Base-by-base conservation (phyloP, 2,797 vertebrate genomes). In the Todus mexicanus region DNA sequence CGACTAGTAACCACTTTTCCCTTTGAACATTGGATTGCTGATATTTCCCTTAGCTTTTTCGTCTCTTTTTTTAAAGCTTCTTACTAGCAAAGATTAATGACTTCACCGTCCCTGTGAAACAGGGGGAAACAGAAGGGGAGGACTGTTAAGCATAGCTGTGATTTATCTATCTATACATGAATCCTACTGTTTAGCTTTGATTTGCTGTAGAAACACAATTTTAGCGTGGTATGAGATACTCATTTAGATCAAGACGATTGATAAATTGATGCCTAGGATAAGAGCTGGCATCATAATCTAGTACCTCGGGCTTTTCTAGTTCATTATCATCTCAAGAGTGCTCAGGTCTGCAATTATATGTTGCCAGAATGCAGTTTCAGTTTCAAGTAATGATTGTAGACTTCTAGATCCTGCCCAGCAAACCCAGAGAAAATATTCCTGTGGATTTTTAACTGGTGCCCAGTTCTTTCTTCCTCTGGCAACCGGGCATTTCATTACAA, bases 161-260 rank as follows among this genome's bases (percentile, higher is more conserved):
- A 90, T 84, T 84, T 80, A 71, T 66, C 61, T 84, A 66, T 35
- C 80, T 77, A 14, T 40, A 37, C 22, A 35, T 31, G 75, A 87
- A 79, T 83, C 59, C 53, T 74, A 48, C 33, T 60, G n/a, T 51
- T 89, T 27, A 83, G 80, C 63, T 90, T 75, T 90, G 65, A 93
- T 92, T 89, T 94, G 84, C 72, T 92, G 65, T 33, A 63, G 65
- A 91, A 84, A 76, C 37, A 87, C n/a, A 59, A 71, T 87, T 92
- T 65, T 80, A 94, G 48, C 33, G 21, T 69, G n/a, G 71, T 57
- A 27, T 8, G 42, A 63, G 51, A 87, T 16, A 48, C 57, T 79
- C 8, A 82, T 77, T 93, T 92, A 35, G 82, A 95, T 71, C 61
- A 80, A 77, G 53, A 74, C 61, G 77, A 92, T 80, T 94, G 93